These are phyloP conservation scores for Candidula unifasciata DNA, from an alignment of 2,888 invertebrate genomes.

Conservation along the genomic window DNA sequence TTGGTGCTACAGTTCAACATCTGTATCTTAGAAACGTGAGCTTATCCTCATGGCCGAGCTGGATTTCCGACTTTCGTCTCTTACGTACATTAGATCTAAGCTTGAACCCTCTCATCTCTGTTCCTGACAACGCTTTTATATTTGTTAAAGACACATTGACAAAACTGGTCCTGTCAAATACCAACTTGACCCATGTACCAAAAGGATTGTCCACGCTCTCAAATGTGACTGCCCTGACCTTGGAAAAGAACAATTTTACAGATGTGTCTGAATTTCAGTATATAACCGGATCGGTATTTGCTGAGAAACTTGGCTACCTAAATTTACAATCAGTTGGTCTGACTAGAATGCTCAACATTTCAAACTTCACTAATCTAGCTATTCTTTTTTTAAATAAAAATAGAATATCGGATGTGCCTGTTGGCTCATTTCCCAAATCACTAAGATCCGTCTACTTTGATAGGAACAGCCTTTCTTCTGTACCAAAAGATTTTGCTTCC, in stretches of 20 bases:
- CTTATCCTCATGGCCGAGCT: too few relatives aligned
- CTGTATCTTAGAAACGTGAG: too few relatives aligned
- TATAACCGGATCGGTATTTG: neutral
- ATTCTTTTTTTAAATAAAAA: neutral
- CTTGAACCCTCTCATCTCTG: neutral
- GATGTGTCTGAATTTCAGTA: too few relatives aligned
- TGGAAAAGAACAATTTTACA: neutral
- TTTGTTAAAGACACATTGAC: neutral
- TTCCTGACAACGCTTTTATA: neutral
- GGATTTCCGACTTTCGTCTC: too few relatives aligned
- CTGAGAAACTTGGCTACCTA: neutral
- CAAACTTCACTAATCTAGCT: neutral
- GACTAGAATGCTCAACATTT: neutral
- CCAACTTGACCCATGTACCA: too few relatives aligned
- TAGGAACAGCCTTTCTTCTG: too few relatives aligned
- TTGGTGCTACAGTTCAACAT: too few relatives aligned
- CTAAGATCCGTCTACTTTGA: too few relatives aligned
- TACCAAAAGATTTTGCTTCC: neutral
- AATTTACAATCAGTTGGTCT: neutral
- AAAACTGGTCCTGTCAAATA: neutral
- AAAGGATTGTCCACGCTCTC: neutral
- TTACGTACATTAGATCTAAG: too few relatives aligned
- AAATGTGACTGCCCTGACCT: neutral
- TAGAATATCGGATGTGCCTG: neutral
- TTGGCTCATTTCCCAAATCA: too few relatives aligned